Conservation (phyloP, 2,113 vertebrate genomes). For the Furnarius figulus region DNA sequence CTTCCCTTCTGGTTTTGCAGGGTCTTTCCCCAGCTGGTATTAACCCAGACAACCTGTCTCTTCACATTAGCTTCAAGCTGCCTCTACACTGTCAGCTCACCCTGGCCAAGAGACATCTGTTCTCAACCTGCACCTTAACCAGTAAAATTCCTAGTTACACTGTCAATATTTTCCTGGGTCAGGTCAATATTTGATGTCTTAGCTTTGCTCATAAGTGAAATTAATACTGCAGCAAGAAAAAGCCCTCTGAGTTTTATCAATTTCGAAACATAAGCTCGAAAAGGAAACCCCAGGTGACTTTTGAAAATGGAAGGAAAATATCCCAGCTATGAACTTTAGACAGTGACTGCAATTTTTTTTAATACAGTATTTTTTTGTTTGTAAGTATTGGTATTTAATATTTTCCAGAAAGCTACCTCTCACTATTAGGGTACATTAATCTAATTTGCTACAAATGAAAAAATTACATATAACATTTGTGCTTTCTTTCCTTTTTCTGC, state of each 20-base stretch:
- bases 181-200: constrained; percentile 33
- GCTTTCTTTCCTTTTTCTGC: neutral
- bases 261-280: neutral
- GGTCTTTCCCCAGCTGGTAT: neutral
- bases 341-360: neutral
- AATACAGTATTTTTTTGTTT: neutral
- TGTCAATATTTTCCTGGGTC: constrained; percentile 31
- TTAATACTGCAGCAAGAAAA: neutral
- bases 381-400: too few species aligned
- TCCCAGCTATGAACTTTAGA: neutral
- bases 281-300: neutral
- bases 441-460: neutral
- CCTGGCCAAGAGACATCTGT: neutral
- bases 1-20: neutral
- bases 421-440: neutral
- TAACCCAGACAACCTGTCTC: constrained; percentile 10
- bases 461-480: neutral
- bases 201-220: constrained; percentile 9
- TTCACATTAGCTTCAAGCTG: neutral
- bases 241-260: neutral
- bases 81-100: neutral
- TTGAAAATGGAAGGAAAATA: neutral
- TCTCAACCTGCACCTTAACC: neutral
- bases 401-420: neutral
- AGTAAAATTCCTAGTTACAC: neutral